Evolutionary conservation across 2,888 invertebrate genomes (phyloP).

Genomic region (Acrobasis consociella): DNA sequence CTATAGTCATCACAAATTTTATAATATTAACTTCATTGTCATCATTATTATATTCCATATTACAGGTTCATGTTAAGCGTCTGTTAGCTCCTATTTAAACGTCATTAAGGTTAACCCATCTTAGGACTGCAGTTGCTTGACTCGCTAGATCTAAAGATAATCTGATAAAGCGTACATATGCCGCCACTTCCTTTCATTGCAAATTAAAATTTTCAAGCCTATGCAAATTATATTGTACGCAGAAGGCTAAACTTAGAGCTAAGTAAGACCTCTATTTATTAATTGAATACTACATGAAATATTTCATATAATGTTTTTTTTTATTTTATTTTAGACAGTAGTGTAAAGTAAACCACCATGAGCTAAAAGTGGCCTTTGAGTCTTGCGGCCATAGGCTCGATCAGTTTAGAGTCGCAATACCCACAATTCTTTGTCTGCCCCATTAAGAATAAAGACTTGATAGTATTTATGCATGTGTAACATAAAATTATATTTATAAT

Average conservation of each 20-base stretch:
- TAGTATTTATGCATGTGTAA: too few species aligned
- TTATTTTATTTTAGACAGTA: too few species aligned
- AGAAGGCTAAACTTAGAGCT: not conserved
- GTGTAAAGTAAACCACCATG: too few species aligned
- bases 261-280: not conserved
- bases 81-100: constrained; percentile 5
- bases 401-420: too few species aligned
- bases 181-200: constrained; percentile 6
- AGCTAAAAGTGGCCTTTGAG: too few species aligned
- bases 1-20: too few species aligned
- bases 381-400: too few species aligned
- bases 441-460: too few species aligned
- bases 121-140: constrained; percentile 9
- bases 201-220: constrained; percentile 3
- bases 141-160: constrained; percentile 11
- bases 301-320: not conserved
- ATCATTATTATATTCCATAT: constrained; percentile 1
- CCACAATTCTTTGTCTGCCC: too few species aligned
- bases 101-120: constrained; percentile 8
- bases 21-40: not conserved
- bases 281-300: not conserved
- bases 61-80: not conserved
- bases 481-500: too few species aligned
- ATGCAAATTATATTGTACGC: not conserved
- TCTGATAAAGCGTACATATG: constrained; percentile 3